Evolutionary conservation across 2,888 invertebrate species (phyloP).

Genomic region (Microplitis manilae): DNA sequence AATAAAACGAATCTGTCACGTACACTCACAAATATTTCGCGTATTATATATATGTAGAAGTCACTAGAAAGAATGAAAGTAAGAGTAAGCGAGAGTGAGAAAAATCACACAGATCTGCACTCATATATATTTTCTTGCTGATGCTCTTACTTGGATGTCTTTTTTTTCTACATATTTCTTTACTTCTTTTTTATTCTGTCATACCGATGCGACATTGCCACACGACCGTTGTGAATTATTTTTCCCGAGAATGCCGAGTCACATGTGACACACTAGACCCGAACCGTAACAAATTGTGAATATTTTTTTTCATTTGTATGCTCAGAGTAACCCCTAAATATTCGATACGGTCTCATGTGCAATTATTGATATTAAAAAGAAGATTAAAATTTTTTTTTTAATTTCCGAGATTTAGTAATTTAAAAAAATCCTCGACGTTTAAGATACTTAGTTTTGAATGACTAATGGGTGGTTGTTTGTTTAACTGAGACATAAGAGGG

Average conservation of each 20-base stretch:
- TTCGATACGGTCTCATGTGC: background rate
- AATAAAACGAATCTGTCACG: slow-evolving; percentile 43
- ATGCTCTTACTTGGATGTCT: slow-evolving; percentile 35
- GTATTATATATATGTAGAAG: background rate
- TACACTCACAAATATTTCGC: slow-evolving; percentile 30
- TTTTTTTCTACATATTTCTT: slow-evolving; percentile 22
- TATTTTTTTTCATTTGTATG: slow-evolving; percentile 5
- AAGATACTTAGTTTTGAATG: background rate
- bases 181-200: slow-evolving; percentile 17
- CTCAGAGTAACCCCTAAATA: slow-evolving; percentile 13
- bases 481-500: background rate
- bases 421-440: background rate
- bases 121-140: slow-evolving; percentile 26
- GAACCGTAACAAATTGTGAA: slow-evolving; percentile 28
- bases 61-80: background rate
- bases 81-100: background rate
- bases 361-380: background rate
- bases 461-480: background rate
- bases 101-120: slow-evolving; percentile 21
- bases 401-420: too few species aligned
- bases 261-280: slow-evolving; percentile 30
- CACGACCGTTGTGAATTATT: slow-evolving; percentile 35
- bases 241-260: slow-evolving; percentile 19
- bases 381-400: background rate
- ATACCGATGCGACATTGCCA: slow-evolving; percentile 20